Conservation (phyloP, 2,113 vertebrate species). For the Trogon melanurus region DNA sequence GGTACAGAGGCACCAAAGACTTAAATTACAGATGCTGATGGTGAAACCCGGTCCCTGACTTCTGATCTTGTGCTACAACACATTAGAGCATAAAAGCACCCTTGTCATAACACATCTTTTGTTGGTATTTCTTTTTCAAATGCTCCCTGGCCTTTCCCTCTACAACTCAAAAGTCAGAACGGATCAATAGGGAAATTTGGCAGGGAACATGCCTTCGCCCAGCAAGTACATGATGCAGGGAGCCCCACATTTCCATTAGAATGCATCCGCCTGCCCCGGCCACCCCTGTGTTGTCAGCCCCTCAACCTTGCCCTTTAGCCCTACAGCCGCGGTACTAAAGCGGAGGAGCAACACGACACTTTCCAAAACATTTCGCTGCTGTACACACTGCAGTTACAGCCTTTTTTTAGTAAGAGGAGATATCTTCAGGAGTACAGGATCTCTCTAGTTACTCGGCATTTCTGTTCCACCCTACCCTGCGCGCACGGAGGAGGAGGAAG, state of each 20-base stretch:
- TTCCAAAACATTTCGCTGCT: not conserved
- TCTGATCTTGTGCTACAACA: not conserved
- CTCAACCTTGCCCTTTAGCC: not conserved
- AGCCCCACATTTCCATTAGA: not conserved
- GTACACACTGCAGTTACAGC: not conserved
- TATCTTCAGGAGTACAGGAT: not conserved
- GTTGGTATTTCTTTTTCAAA: not conserved
- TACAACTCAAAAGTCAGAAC: not conserved
- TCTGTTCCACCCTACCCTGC: fast-evolving
- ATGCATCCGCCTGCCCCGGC: not conserved
- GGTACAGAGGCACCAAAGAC: not conserved
- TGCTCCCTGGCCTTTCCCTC: not conserved
- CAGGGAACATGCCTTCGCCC: not conserved
- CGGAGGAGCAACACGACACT: not conserved
- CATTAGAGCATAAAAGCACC: not conserved
- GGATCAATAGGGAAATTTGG: not conserved
- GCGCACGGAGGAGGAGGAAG: no score
- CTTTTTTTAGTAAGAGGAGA: not conserved
- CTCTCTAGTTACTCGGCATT: not conserved
- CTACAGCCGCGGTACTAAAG: fast-evolving
- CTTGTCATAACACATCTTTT: not conserved
- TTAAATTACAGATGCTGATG: not conserved
- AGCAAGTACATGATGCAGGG: fast-evolving
- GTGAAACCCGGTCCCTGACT: not conserved
- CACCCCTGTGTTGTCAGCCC: no score